Percentiles rank a stretch among this genome's conserved stretches.
phyloP scores from a whole-genome alignment of 1,140 invertebrate species.

The Zaprionus kolodkinae region DNA sequence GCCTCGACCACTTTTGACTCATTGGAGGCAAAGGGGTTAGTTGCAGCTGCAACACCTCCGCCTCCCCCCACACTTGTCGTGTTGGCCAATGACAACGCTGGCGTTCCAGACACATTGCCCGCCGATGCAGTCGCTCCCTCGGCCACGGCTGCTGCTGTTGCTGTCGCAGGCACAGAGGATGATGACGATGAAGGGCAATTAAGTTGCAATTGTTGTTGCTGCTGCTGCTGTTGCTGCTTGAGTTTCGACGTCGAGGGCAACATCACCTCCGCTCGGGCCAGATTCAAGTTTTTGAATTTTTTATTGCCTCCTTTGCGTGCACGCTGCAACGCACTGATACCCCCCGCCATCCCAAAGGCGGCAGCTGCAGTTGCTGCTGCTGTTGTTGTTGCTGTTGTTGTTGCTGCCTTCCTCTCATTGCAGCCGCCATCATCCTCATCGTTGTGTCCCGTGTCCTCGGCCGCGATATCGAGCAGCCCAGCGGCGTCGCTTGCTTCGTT shows the following conservation, averaged over 20 bases:
- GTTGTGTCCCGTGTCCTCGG: conserved; percentile 31
- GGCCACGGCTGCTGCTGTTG: background rate
- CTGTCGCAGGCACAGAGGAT: conserved; percentile 31
- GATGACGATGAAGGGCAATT: conserved; percentile 58
- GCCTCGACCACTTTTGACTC: conserved; percentile 31
- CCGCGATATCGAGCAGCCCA: conserved; percentile 16
- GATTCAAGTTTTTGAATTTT: conserved; percentile 83
- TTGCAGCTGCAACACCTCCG: conserved; percentile 32
- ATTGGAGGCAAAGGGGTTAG: conserved; percentile 43
- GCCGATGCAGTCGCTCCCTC: background rate
- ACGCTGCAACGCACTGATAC: conserved; percentile 58
- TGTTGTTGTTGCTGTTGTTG: conserved; percentile 27
- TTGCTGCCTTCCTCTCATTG: conserved; percentile 26
- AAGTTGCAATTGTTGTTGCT: conserved; percentile 72
- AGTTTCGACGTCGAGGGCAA: conserved; percentile 80
- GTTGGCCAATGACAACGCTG: conserved; percentile 19
- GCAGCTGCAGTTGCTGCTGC: conserved; percentile 12
- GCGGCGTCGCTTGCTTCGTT: conserved; percentile 1
- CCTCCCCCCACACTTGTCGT: conserved; percentile 21
- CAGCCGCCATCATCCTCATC: conserved; percentile 51
- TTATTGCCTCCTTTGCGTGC: conserved; percentile 73
- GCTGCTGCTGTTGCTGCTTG: conserved; percentile 60
- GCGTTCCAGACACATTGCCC: conserved; percentile 17
- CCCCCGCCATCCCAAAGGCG: conserved; percentile 36
- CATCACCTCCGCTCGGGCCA: conserved; percentile 79